A percentile compares a stretch with the other conserved stretches of the same genome.
Conservation (phyloP, 1,140 invertebrate species). For the Drosophila bifasciata region DNA sequence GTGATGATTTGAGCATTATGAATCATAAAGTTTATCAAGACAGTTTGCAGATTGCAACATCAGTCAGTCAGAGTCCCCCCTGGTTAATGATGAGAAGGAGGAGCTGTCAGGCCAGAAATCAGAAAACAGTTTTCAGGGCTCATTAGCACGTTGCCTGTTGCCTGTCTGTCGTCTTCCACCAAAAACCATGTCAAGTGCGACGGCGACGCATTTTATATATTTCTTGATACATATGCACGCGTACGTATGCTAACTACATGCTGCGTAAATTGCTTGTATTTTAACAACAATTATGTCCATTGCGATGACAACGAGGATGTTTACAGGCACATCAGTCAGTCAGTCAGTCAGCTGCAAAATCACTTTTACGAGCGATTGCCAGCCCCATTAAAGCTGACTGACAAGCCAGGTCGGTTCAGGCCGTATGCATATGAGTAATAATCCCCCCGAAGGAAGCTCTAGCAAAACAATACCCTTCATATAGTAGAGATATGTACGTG, state of each 20-base stretch:
- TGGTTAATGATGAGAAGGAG: conserved; percentile 43
- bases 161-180: conserved; percentile 47
- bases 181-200: conserved; percentile 73
- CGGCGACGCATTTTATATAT: conserved; percentile 32
- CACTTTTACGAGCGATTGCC: conserved; percentile 42
- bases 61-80: no score
- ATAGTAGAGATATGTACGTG: conserved; percentile 36
- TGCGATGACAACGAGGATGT: conserved; percentile 57
- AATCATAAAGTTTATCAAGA: conserved; percentile 36
- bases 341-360: conserved; percentile 21
- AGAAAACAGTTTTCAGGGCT: conserved; percentile 67
- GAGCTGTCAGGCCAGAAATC: conserved; percentile 12
- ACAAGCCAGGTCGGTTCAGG: conserved; percentile 1
- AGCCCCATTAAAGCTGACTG: conserved; percentile 31
- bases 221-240: conserved; percentile 27
- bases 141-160: conserved; percentile 74
- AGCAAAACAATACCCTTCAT: conserved; percentile 11
- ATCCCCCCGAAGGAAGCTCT: conserved; percentile 14
- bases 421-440: conserved; percentile 42
- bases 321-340: conserved; percentile 56
- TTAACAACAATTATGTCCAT: conserved; percentile 46
- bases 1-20: conserved; percentile 27
- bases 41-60: conserved; percentile 41
- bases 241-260: background rate
- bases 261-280: conserved; percentile 51